Conservation (phyloP, 2,113 vertebrate genomes). For the Camelus dromedarius region DNA sequence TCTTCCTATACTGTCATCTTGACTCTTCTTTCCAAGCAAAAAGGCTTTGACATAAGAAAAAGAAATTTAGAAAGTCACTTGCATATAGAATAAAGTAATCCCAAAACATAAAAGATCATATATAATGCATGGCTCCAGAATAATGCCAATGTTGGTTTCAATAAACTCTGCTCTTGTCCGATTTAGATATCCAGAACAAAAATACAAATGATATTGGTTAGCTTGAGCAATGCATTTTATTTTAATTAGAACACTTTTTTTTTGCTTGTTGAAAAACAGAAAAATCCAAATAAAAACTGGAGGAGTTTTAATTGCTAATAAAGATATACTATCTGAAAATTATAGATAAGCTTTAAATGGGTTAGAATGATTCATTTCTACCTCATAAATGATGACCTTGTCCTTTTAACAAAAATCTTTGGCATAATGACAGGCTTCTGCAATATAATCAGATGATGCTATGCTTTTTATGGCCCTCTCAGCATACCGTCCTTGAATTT, state of each 20-base stretch:
- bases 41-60: neutral
- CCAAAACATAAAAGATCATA: neutral
- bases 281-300: neutral
- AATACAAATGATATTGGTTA: neutral
- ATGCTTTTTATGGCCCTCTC: neutral
- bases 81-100: neutral
- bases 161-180: neutral
- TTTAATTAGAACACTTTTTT: neutral
- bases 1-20: neutral
- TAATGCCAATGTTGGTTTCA: neutral
- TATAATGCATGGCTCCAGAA: neutral
- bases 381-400: neutral
- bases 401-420: neutral
- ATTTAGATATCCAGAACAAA: conserved; percentile 17
- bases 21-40: neutral
- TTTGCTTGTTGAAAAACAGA: neutral
- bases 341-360: neutral
- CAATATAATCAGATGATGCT: neutral
- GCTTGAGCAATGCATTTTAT: neutral
- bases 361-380: neutral
- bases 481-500: neutral
- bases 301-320: neutral
- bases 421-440: neutral
- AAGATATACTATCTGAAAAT: neutral
- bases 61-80: neutral